phyloP scores from a whole-genome alignment of 2,113 vertebrate species.

The Gnathonemus longibarbis region DNA sequence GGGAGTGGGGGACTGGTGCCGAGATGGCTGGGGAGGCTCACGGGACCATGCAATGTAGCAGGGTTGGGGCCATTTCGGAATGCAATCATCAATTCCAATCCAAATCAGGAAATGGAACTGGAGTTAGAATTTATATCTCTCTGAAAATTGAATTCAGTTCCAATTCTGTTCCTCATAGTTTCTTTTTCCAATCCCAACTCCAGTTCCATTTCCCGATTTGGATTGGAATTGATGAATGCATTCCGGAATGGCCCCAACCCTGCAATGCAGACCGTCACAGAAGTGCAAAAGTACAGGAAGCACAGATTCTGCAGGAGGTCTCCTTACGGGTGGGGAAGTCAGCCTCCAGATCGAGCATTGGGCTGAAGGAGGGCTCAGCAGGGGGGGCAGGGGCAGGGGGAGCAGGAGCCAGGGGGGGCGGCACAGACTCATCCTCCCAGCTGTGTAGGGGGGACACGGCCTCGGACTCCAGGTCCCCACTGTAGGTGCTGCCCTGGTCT shows the following conservation, averaged over 20 bases:
- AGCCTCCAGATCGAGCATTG: constrained; percentile 77
- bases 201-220: too few species aligned
- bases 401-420: constrained; percentile 52
- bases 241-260: too few species aligned
- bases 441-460: constrained; percentile 80
- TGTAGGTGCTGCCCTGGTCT: constrained; percentile 81
- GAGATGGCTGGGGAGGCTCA: not conserved
- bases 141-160: too few species aligned
- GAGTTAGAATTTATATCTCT: too few species aligned
- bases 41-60: not conserved
- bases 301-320: not conserved
- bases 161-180: too few species aligned
- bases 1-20: not conserved
- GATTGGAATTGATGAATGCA: too few species aligned
- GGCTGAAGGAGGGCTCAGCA: constrained; percentile 48
- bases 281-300: not conserved
- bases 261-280: not conserved
- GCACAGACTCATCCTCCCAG: constrained; percentile 82
- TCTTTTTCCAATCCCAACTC: too few species aligned
- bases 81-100: too few species aligned
- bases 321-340: constrained; percentile 80
- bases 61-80: too few species aligned
- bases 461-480: constrained; percentile 81
- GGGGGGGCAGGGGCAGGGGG: constrained; percentile 51
- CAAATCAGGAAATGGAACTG: too few species aligned